Evolutionary conservation across 2,113 vertebrate genomes (phyloP), one percentile per base, ranked within the genome.

Genomic region (Crotalus helleri): DNA sequence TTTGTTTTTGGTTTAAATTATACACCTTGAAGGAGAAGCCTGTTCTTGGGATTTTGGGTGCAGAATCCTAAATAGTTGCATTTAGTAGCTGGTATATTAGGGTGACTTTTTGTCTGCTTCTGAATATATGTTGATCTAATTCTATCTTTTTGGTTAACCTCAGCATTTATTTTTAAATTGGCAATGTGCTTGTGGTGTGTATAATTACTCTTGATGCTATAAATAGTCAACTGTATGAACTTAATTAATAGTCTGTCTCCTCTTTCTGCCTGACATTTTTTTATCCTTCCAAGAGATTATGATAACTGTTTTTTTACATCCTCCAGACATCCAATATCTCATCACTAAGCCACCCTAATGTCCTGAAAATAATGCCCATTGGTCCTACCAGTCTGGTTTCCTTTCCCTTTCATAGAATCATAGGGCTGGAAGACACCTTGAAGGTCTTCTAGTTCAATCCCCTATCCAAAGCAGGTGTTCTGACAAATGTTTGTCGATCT

Each of bases 151-250:
- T 87, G 91, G 44, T 93, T 94, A 88, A 90, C 87, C 57, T 93
- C 91, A 94, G 93, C 93, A 55, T 94, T 94, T 96, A 93, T 96
- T 96, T 96, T 94, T 93, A 88, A 88, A 5, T 59, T 88, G 0
- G 29, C 55, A 46, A 13, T 94, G 96, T 64, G 3, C 44, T 95
- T 92, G 93, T 92, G 89, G 92, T 93, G 90, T 90, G 64, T 33
- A 0, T 88, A 90, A 95, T 95, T 93, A 87, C 85, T 95, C 94
- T 94, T 0, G 3, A 11, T 93, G 94, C 90, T 94, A 95, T 96
- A 96, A 96, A 96, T 87, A 90, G 92, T 46, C 26, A 0, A 44
- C 61, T 81, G 55, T 91, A 91, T 93, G 92, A 94, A 61, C 61
- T 85, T 85, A 39, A 87, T 57, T 89, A 59, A 46, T 23, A 51